Evolutionary conservation across 2,113 vertebrate species (phyloP).

Genomic region (Ammodytes dubius): DNA sequence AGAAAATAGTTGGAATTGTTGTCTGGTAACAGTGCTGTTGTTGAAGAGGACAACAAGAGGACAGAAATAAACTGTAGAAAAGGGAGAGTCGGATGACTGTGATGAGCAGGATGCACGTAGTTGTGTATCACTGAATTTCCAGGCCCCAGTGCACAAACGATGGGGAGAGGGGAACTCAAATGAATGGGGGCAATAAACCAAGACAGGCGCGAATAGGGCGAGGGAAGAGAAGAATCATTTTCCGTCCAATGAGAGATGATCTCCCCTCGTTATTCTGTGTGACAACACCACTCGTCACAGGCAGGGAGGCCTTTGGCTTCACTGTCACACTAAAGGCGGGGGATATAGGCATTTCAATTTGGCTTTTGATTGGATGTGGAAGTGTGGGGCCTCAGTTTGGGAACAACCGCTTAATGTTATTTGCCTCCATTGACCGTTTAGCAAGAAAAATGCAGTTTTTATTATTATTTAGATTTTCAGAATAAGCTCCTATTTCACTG

Average conservation of each 20-base stretch:
- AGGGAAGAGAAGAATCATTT: constrained; percentile 29
- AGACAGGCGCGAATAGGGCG: constrained; percentile 28
- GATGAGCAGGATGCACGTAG: constrained; percentile 13
- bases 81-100: background rate
- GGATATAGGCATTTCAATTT: background rate
- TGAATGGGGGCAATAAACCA: constrained; percentile 52
- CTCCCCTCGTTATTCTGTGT: constrained; percentile 23
- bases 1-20: background rate
- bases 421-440: background rate
- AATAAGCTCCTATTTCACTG: background rate
- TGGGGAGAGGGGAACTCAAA: constrained; percentile 17
- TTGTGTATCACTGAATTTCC: constrained; percentile 26
- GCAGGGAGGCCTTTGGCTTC: background rate
- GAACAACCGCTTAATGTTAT: background rate
- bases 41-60: background rate
- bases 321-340: background rate
- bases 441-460: background rate
- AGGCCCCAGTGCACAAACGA: constrained; percentile 24
- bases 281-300: constrained; percentile 16
- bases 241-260: constrained; percentile 35
- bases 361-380: constrained; percentile 1
- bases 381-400: background rate
- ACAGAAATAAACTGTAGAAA: background rate
- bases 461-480: background rate
- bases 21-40: background rate